Evolutionary conservation across 2,888 invertebrate genomes (phyloP).

Genomic region (Zootermopsis nevadensis): DNA sequence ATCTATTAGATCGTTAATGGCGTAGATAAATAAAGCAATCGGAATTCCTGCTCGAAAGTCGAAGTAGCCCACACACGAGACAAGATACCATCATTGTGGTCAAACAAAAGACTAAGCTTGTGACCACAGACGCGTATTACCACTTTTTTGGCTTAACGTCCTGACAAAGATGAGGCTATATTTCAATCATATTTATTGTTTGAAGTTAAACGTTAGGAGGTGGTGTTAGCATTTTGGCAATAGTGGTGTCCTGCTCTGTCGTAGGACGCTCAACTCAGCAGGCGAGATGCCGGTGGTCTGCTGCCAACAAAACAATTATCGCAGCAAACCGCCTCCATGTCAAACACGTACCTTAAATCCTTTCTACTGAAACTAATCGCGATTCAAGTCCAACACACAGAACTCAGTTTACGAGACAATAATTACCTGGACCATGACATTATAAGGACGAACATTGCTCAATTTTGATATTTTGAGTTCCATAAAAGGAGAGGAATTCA

Average conservation of each 20-base stretch:
- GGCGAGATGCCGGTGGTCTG: background rate
- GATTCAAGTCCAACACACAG: background rate
- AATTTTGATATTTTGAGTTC: no score
- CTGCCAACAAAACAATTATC: slow-evolving; percentile 1
- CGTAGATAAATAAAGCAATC: background rate
- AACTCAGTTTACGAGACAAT: background rate
- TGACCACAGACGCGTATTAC: background rate
- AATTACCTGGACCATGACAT: background rate
- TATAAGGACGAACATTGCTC: background rate
- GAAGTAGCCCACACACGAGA: slow-evolving; percentile 28
- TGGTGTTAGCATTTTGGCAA: slow-evolving; percentile 22
- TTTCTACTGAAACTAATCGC: background rate
- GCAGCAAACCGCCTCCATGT: background rate
- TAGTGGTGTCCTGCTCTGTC: background rate
- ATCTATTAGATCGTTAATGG: background rate
- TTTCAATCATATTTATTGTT: slow-evolving; percentile 8
- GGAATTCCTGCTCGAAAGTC: background rate
- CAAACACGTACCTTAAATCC: background rate
- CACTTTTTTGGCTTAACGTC: background rate
- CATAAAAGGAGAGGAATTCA: no score
- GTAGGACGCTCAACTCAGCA: background rate
- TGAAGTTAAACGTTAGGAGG: background rate
- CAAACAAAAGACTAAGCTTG: slow-evolving; percentile 6
- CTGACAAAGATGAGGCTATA: slow-evolving; percentile 18
- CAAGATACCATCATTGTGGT: background rate